Conservation (phyloP, 1,140 invertebrate genomes). For the Drosophila persimilis region DNA sequence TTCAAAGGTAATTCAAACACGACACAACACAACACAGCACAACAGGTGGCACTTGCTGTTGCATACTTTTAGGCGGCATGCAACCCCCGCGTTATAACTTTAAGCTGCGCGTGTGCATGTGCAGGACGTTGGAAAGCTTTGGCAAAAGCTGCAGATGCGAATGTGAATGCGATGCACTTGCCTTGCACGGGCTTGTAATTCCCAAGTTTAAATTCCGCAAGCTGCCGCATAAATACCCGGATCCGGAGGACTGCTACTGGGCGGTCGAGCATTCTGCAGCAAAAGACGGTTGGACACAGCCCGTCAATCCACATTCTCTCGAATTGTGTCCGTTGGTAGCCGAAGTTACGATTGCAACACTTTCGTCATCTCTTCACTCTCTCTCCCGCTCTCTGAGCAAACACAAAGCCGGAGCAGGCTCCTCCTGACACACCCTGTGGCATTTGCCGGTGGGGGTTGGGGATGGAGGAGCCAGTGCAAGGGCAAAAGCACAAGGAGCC, state of each 20-base stretch:
- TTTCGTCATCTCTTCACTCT: conserved; percentile 72
- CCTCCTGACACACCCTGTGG: background rate
- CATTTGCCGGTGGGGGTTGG: no score
- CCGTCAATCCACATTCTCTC: conserved; percentile 70
- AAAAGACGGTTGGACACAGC: conserved; percentile 75
- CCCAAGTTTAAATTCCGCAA: conserved; percentile 53
- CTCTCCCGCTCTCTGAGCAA: conserved; percentile 60
- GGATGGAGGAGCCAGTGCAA: conserved; percentile 13
- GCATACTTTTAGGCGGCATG: conserved; percentile 41
- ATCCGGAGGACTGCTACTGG: conserved; percentile 17
- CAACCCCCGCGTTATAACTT: conserved; percentile 1
- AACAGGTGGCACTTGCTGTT: conserved; percentile 5
- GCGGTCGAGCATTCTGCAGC: conserved; percentile 79
- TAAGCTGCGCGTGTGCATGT: conserved; percentile 36
- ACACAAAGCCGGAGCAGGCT: conserved; percentile 46
- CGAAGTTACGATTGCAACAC: conserved; percentile 64
- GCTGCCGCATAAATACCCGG: conserved; percentile 44
- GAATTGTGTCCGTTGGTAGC: conserved; percentile 73
- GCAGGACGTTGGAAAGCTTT: conserved; percentile 32
- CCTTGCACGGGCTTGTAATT: conserved; percentile 42
- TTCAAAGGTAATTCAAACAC: conserved; percentile 74
- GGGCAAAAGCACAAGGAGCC: conserved; percentile 30
- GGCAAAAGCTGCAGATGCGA: conserved; percentile 36
- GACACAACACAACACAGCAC: conserved; percentile 16
- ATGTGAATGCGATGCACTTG: conserved; percentile 34